Conservation (phyloP, 2,888 invertebrate genomes). For the Bunonema sp. region DNA sequence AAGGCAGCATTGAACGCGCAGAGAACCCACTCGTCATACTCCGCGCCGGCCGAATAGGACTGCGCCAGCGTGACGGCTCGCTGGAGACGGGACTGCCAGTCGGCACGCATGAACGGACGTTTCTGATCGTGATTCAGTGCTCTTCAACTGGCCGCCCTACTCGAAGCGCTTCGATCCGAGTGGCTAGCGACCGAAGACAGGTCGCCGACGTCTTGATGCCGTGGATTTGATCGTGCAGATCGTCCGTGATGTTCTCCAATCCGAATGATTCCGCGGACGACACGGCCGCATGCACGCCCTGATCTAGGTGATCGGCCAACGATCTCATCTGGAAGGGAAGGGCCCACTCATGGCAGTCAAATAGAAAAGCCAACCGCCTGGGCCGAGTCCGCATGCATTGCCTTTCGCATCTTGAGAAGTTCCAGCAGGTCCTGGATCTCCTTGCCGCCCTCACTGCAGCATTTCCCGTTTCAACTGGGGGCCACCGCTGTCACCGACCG, state of each 20-base stretch:
- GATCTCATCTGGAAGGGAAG: constrained; percentile 4
- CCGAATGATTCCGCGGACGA: no score
- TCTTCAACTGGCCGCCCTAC: constrained; percentile 5
- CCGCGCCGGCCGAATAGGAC: constrained; percentile 26
- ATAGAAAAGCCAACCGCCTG: no score
- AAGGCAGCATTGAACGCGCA: neutral
- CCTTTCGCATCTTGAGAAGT: constrained; percentile 24
- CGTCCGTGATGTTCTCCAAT: no score
- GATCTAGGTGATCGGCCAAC: constrained; percentile 1
- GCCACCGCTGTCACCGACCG: constrained; percentile 4
- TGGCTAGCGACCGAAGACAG: neutral
- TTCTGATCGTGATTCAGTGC: constrained; percentile 10
- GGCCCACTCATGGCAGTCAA: no score
- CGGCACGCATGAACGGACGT: constrained; percentile 22
- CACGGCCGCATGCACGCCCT: constrained; percentile 4
- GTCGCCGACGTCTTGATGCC: neutral
- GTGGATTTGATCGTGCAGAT: no score
- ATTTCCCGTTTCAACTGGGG: no score
- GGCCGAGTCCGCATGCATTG: constrained; percentile 15
- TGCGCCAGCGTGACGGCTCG: constrained; percentile 26
- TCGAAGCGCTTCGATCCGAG: constrained; percentile 6
- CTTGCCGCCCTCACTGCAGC: constrained; percentile 17
- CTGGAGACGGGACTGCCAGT: constrained; percentile 25
- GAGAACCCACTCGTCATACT: constrained; percentile 23
- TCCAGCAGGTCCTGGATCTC: constrained; percentile 23